Conservation (phyloP, 2,113 vertebrate species). For the Ptyas mucosa region DNA sequence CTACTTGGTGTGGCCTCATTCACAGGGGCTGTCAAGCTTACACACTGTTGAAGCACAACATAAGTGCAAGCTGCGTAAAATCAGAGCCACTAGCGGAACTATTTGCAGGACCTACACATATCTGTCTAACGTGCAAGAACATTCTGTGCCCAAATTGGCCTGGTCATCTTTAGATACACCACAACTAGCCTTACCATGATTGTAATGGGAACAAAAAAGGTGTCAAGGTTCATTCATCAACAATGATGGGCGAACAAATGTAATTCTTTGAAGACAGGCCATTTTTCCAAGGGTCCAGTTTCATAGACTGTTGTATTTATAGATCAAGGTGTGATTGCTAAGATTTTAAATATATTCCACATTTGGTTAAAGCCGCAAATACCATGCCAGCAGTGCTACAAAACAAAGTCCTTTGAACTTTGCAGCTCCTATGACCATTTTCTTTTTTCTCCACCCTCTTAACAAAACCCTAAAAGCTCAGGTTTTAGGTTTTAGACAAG, state of each 20-base stretch:
- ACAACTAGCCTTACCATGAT: not conserved
- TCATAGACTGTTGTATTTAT: not conserved
- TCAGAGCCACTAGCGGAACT: not conserved
- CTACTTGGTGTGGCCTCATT: too few relatives aligned
- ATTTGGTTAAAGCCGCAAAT: not conserved
- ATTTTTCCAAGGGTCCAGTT: not conserved
- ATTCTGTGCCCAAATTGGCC: not conserved
- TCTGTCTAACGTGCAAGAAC: not conserved
- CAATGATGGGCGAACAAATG: not conserved
- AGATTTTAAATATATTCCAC: not conserved
- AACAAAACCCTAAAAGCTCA: not conserved
- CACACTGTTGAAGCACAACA: too few relatives aligned
- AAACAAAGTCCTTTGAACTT: not conserved
- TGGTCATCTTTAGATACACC: not conserved
- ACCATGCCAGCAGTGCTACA: not conserved
- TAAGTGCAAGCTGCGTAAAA: not conserved
- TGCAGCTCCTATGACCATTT: not conserved
- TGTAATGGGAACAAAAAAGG: not conserved
- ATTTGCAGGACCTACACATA: not conserved
- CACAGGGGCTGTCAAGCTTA: too few relatives aligned
- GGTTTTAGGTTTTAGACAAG: conserved; percentile 11
- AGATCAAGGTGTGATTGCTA: not conserved
- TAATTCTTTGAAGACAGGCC: not conserved
- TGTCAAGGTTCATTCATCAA: not conserved
- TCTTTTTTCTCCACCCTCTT: not conserved